Evolutionary conservation across 2,113 vertebrate genomes (phyloP).

Genomic region (Poeciliopsis occidentalis): DNA sequence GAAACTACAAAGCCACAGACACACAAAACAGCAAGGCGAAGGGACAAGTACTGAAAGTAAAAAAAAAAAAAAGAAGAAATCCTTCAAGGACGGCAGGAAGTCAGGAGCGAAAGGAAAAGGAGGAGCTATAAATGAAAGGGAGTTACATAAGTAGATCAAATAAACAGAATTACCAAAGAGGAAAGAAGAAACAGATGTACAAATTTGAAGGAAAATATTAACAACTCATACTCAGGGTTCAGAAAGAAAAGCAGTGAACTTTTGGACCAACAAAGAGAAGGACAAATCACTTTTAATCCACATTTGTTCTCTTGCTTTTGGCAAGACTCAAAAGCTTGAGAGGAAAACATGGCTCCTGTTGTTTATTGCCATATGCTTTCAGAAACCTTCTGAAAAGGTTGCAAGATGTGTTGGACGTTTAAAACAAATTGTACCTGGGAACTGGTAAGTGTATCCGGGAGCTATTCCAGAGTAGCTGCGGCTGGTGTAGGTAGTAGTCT

Average conservation of each 20-base stretch:
- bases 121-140: constrained; percentile 44
- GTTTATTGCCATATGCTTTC: constrained; percentile 22
- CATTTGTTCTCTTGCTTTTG: neutral
- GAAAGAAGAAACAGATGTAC: constrained; percentile 14
- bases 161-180: constrained; percentile 48
- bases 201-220: neutral
- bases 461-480: constrained; percentile 93
- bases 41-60: constrained; percentile 35
- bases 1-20: constrained; percentile 45
- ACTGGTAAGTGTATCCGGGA: constrained; percentile 96
- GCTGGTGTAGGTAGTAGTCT: constrained; percentile 93
- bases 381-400: neutral
- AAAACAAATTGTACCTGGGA: constrained; percentile 84
- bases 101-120: constrained; percentile 43
- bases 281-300: neutral
- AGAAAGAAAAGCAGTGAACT: neutral
- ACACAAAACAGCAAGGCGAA: constrained; percentile 18
- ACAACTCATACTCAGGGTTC: neutral
- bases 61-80: constrained; percentile 16
- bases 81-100: constrained; percentile 44
- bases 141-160: constrained; percentile 57
- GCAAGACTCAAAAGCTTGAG: neutral
- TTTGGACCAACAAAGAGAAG: constrained; percentile 30
- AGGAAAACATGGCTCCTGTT: constrained; percentile 14
- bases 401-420: neutral